Evolutionary conservation across 2,888 invertebrate species (phyloP).

Genomic region (Balanococcus diminutus): DNA sequence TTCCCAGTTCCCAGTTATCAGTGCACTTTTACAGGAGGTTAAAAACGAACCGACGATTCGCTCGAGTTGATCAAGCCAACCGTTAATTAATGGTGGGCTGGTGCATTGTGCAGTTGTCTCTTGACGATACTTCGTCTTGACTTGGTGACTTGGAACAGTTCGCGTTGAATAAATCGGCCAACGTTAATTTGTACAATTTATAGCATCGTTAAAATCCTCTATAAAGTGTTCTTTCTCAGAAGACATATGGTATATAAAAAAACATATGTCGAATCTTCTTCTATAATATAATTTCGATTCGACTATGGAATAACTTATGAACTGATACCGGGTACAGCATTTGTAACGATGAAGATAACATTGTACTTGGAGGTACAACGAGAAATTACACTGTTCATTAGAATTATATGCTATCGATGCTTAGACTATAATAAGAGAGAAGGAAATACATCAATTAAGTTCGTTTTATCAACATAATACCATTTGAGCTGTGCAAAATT

Average conservation of each 20-base stretch:
- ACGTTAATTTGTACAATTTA: conserved; percentile 15
- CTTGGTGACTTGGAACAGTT: neutral
- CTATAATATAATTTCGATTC: neutral
- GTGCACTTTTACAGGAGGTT: neutral
- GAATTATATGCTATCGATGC: neutral
- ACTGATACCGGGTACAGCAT: neutral
- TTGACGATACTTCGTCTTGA: neutral
- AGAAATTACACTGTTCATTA: neutral
- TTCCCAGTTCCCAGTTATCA: neutral
- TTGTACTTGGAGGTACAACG: neutral
- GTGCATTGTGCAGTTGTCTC: neutral
- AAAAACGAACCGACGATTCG: neutral
- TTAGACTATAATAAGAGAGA: neutral
- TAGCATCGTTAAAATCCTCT: neutral
- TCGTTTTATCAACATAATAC: neutral
- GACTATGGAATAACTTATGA: neutral
- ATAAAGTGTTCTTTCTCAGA: neutral
- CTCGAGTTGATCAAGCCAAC: neutral
- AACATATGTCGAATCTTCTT: neutral
- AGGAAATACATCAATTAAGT: neutral
- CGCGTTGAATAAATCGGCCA: neutral
- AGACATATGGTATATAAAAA: neutral
- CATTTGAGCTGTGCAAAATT: neutral
- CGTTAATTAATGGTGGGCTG: neutral
- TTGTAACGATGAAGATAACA: neutral